These are phyloP conservation scores for Staurois parvus DNA, from an alignment of 2,797 vertebrate genomes.

Conservation along the genomic window DNA sequence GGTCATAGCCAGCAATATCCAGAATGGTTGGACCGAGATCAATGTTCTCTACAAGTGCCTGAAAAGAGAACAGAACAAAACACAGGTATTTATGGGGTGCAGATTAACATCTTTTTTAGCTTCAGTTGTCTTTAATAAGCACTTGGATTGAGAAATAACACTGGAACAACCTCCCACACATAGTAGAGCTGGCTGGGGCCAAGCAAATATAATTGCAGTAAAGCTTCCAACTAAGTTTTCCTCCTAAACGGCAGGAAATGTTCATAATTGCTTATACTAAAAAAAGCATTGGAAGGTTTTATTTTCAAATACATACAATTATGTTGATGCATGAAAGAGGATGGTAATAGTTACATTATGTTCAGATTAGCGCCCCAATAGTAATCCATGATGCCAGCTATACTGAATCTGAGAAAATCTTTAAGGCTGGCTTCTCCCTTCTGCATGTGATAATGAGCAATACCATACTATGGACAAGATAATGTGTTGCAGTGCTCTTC, in stretches of 20 bases:
- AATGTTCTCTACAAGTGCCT: conserved; percentile 93
- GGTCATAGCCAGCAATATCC: conserved; percentile 89
- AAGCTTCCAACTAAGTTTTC: neutral
- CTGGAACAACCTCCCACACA: neutral
- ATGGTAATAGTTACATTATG: neutral
- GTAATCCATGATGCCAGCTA: too few species aligned
- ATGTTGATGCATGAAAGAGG: neutral
- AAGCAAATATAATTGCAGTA: neutral
- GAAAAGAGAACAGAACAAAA: conserved; percentile 33
- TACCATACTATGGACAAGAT: too few species aligned
- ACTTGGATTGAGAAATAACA: neutral
- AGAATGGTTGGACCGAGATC: conserved; percentile 96
- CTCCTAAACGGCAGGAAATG: neutral
- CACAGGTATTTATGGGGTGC: conserved; percentile 12
- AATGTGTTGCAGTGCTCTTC: too few species aligned
- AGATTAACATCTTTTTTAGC: neutral
- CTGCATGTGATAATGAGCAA: too few species aligned
- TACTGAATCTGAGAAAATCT: too few species aligned
- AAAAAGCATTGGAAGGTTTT: neutral
- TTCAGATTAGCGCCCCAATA: neutral
- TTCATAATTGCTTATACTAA: neutral
- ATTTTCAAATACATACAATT: neutral
- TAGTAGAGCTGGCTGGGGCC: neutral
- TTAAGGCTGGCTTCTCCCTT: too few species aligned
- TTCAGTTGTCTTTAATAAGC: neutral